Evolutionary conservation across 2,113 vertebrate species (phyloP).

Genomic region (Strigops habroptila): DNA sequence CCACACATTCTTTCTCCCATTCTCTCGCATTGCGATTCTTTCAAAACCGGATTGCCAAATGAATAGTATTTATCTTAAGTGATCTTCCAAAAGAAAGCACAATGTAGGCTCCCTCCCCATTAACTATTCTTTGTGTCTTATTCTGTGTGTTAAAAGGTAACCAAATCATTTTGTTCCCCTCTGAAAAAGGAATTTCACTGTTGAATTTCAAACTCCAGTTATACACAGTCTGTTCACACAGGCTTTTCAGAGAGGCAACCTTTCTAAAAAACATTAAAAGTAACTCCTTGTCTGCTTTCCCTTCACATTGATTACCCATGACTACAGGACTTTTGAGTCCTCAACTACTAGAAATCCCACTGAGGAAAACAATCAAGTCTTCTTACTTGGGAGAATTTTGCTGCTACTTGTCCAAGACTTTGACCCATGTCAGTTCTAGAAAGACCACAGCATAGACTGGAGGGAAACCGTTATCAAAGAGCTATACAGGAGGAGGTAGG

Average conservation of each 20-base stretch:
- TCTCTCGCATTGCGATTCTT: not conserved
- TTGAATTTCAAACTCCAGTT: slow-evolving; percentile 30
- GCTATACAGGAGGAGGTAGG: not conserved
- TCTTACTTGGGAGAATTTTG: not conserved
- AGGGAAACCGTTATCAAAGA: not conserved
- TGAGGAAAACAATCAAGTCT: not conserved
- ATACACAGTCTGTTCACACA: not conserved
- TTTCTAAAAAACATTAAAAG: not conserved
- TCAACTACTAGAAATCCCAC: not conserved
- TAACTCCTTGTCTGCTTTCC: not conserved
- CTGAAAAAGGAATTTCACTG: slow-evolving; percentile 39
- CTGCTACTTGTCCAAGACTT: not conserved
- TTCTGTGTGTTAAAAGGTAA: not conserved
- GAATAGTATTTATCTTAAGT: slow-evolving; percentile 31
- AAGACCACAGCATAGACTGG: not conserved
- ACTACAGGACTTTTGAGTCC: not conserved
- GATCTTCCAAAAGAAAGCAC: slow-evolving; percentile 39
- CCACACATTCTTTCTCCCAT: not conserved
- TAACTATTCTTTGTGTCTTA: not conserved
- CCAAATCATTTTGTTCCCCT: not conserved
- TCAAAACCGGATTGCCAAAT: not conserved
- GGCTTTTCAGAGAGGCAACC: not conserved
- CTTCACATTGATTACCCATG: not conserved
- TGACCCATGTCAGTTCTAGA: not conserved
- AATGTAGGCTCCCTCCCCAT: not conserved